Evolutionary conservation across 1,140 invertebrate genomes (phyloP), one percentile per base, ranked within the genome.

Genomic region (Diuraphis noxia): DNA sequence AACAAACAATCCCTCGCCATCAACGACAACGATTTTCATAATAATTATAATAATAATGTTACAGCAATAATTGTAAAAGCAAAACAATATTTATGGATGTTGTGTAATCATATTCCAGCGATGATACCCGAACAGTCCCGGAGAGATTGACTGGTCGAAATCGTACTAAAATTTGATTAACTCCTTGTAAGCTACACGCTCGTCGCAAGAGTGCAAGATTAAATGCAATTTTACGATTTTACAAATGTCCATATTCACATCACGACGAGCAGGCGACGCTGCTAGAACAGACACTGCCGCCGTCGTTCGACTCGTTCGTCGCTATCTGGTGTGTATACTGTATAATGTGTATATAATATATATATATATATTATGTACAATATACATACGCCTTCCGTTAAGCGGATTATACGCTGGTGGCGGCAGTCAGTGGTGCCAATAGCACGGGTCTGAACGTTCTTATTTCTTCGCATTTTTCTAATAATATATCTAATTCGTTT

Each of bases 341-440:
- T 77, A 17, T 63, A n/a, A 6, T 63, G 56, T 63, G 30, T 63
- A 1, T 79, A 21, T 36, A 36, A 34, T 38, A 4, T 81, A 81
- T 81, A 36, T 38, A 79, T 36, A 23, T 77, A 79, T 38, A 38
- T 23, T 36, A 23, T 38, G 13, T 77, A 77, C 30, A 85, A 43
- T 85, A 85, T 85, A 46, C 19, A 43, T 85, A 36, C 46, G 84
- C 84, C 88, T 79, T 38, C 88, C 23, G 88, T 77, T 79, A 90
- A 90, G 88, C 72, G 77, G 88, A 81, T 91, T 91, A 81, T 82
- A 79, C 34, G 49, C 77, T 43, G 88, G 43, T 43, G 40, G 40
- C 56, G 40, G 38, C 63, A 81, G 30, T 81, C 88, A 91, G 88
- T 91, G 88, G 88, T 91, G 43, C 88, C 88, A 91, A 91, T 82